Percentiles rank a stretch among this genome's conserved stretches.
These are phyloP conservation scores for Scleropages formosus DNA, from an alignment of 2,797 vertebrate species.

Conservation along the genomic window DNA sequence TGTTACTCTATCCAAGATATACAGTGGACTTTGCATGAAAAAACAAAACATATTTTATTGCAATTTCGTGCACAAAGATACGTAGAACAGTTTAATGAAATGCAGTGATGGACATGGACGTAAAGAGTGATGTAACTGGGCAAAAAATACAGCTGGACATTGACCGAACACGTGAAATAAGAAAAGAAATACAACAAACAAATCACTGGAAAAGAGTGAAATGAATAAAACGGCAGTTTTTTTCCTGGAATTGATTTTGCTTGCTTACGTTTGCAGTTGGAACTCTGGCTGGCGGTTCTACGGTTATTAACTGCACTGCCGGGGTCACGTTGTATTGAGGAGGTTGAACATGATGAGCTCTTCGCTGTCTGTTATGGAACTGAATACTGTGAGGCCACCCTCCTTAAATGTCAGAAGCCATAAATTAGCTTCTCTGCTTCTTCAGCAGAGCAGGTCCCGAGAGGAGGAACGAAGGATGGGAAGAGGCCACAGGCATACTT, in stretches of 20 bases:
- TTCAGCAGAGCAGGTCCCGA: constrained; percentile 14
- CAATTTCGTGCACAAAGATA: not conserved
- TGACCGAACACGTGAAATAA: not conserved
- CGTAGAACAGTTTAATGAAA: not conserved
- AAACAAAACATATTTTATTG: not conserved
- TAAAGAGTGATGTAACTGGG: not conserved
- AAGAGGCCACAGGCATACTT: constrained; percentile 19
- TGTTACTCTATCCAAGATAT: not conserved
- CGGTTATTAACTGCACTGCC: constrained; percentile 39
- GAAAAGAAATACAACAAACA: constrained; percentile 23
- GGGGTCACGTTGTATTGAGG: constrained; percentile 39
- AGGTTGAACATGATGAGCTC: constrained; percentile 37
- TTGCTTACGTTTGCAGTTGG: constrained; percentile 64
- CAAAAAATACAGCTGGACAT: not conserved
- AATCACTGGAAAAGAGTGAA: constrained; percentile 28
- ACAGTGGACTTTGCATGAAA: not conserved
- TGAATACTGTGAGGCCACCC: constrained; percentile 37
- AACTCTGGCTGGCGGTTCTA: constrained; percentile 49
- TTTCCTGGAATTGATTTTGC: constrained; percentile 28
- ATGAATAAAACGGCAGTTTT: not conserved
- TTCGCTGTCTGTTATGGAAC: constrained; percentile 55
- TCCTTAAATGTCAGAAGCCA: not conserved
- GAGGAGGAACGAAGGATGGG: constrained; percentile 33
- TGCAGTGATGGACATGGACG: not conserved
- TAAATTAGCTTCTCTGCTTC: constrained; percentile 20